Conservation (phyloP, 2,888 invertebrate genomes). For the Drosophila histrio region DNA sequence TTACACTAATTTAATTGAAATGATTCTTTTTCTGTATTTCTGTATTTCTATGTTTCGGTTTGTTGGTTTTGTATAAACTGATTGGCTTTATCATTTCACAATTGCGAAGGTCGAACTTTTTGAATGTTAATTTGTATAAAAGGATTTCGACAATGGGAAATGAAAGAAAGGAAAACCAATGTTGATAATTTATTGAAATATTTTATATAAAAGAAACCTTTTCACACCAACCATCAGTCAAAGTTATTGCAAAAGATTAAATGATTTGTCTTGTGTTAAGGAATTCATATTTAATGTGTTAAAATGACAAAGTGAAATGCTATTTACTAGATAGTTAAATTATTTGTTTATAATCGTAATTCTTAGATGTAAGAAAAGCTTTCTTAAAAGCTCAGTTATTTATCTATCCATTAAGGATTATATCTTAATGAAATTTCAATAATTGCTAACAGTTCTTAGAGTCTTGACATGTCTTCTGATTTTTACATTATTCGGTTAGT, state of each 20-base stretch:
- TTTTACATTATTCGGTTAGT: too few species aligned
- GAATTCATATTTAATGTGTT: not conserved
- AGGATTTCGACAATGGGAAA: slow-evolving; percentile 19
- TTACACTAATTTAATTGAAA: slow-evolving; percentile 43
- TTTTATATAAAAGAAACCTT: not conserved
- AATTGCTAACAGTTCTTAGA: too few species aligned
- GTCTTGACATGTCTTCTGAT: too few species aligned
- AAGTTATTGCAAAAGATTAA: not conserved
- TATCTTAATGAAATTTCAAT: too few species aligned
- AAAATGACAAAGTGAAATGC: too few species aligned
- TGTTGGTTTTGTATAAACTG: slow-evolving; percentile 26
- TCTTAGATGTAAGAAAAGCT: not conserved
- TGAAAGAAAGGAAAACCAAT: not conserved
- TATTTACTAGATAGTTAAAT: too few species aligned
- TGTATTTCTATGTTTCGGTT: not conserved
- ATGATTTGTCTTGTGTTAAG: not conserved
- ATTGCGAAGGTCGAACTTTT: slow-evolving; percentile 20
- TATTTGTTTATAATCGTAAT: not conserved
- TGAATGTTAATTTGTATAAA: slow-evolving; percentile 45
- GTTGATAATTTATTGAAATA: not conserved
- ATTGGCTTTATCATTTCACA: slow-evolving; percentile 21
- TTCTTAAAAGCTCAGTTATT: not conserved
- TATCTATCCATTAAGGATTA: not conserved
- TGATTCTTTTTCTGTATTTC: not conserved
- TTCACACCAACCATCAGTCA: not conserved